Base-by-base conservation (phyloP, 1,140 invertebrate genomes). In the Papilio polytes region DNA sequence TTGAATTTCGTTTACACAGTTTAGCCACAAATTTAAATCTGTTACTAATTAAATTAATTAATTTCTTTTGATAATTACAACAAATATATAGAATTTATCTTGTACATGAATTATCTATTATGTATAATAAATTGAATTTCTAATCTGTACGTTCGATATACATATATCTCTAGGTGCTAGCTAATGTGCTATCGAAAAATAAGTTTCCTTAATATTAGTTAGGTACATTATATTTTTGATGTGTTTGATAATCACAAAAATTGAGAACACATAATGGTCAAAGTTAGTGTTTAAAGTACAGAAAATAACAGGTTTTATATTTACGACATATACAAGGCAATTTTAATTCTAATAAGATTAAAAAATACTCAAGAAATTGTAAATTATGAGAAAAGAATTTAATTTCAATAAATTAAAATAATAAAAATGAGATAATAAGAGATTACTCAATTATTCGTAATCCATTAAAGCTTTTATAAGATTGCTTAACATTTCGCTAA, bases 111-210 rank as follows among this genome's bases (percentile, higher is more conserved):
- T 59, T 77, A 56, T 59, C 15, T 66, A 66, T 26, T 66, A 66
- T n/a, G 10, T 56, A 63, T 63, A n/a, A 56, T n/a, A 20, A 9
- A 66, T 66, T 31, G 36, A 31, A 3, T 59, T 77, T 13, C 15
- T 77, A 59, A 7, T 56, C 51, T 53, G n/a, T 76, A 51, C 15
- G 26, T n/a, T 59, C 12, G 26, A 78, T 78, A 56, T 78, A 56
- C 22, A 78, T 78, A 56, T 78, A 56, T 51, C 44, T 56, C 76
- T 78, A 78, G n/a, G 76, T 78, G 76, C 76, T 78, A 31, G 31
- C 76, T 78, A 78, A 78, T 59, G 76, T 78, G 76, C 76, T 78
- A 78, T 78, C 76, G 31, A 78, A 78, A 78, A 78, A 78, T 78
- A 78, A 36, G 7, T 78, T 76, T 78, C 44, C 51, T 78, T 63